phyloP scores from a whole-genome alignment of 2,113 vertebrate species.

The Ascaphus truei region DNA sequence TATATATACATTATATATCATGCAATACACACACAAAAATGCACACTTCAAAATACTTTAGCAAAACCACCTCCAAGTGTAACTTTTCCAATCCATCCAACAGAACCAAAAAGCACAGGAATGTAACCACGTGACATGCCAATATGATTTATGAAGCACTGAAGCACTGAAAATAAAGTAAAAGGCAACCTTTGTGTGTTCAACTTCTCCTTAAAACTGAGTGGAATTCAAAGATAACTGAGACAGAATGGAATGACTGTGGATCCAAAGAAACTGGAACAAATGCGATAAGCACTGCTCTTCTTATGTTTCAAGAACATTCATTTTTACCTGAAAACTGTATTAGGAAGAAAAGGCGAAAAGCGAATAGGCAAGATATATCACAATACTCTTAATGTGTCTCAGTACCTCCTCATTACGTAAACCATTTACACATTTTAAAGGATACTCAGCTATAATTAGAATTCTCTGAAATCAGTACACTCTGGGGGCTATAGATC shows the following conservation, averaged over 20 bases:
- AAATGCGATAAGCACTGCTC: conserved; percentile 30
- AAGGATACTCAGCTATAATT: conserved; percentile 3
- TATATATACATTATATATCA: too few relatives aligned
- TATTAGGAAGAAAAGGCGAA: conserved; percentile 37
- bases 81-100: conserved; percentile 34
- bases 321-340: conserved; percentile 43
- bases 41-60: background rate
- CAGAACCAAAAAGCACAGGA: conserved; percentile 42
- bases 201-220: conserved; percentile 47
- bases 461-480: background rate
- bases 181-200: conserved; percentile 39
- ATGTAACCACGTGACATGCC: conserved; percentile 45
- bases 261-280: conserved; percentile 34
- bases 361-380: conserved; percentile 40
- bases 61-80: background rate
- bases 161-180: conserved; percentile 37
- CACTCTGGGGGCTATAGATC: background rate
- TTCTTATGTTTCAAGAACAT: conserved; percentile 39
- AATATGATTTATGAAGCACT: conserved; percentile 53
- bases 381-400: background rate
- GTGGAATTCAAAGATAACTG: conserved; percentile 44
- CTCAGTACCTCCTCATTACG: conserved; percentile 3
- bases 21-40: too few relatives aligned
- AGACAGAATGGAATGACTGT: conserved; percentile 32
- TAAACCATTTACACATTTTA: background rate